Evolutionary conservation across 1,140 invertebrate species (phyloP).

Genomic region (Drosophila pruinosa): DNA sequence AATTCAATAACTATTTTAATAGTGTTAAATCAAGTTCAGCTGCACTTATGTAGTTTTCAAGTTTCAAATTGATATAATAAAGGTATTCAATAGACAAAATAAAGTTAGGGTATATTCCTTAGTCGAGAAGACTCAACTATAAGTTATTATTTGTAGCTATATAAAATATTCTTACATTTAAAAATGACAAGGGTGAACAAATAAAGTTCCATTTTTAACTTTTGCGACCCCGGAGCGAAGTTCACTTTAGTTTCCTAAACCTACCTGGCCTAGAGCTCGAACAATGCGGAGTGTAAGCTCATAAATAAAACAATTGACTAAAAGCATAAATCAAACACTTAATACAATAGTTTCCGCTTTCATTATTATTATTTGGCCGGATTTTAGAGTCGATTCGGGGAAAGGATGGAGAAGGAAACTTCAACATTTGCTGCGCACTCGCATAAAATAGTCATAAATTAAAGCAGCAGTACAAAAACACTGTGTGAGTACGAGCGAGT

Average conservation of each 20-base stretch:
- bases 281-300: constrained; percentile 49
- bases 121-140: too few species aligned
- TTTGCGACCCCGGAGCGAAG: constrained; percentile 34
- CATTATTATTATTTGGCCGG: constrained; percentile 75
- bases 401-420: constrained; percentile 4
- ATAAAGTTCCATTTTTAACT: constrained; percentile 42
- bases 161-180: too few species aligned
- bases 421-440: constrained; percentile 62
- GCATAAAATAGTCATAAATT: constrained; percentile 79
- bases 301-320: constrained; percentile 80
- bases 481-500: constrained; percentile 20
- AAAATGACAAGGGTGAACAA: constrained; percentile 3
- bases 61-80: too few species aligned
- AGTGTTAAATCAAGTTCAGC: too few species aligned
- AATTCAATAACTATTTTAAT: too few species aligned
- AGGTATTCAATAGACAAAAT: too few species aligned
- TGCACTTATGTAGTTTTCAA: too few species aligned
- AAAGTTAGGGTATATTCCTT: too few species aligned
- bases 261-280: constrained; percentile 11
- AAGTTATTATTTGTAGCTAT: too few species aligned
- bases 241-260: constrained; percentile 29
- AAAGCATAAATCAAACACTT: constrained; percentile 80
- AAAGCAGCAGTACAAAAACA: constrained; percentile 79
- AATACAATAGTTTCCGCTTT: constrained; percentile 81
- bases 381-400: constrained; percentile 11